Evolutionary conservation across 2,888 invertebrate genomes (phyloP).

Genomic region (Drosophila atripex): DNA sequence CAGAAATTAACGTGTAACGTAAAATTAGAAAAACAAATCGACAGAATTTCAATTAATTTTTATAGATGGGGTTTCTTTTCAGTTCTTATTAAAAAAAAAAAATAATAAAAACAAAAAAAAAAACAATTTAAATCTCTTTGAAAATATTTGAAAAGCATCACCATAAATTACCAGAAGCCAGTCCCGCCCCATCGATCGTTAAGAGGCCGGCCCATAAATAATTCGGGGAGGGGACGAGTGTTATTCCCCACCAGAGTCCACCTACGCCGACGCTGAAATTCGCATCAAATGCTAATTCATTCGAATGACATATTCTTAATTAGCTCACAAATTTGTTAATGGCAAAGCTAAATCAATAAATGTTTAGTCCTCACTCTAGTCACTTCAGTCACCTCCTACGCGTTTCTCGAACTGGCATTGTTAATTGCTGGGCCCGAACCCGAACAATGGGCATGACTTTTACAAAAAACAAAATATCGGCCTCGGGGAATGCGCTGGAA

Average conservation of each 20-base stretch:
- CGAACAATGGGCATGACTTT: conserved; percentile 53
- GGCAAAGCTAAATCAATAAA: conserved; percentile 41
- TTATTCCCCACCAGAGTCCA: conserved; percentile 22
- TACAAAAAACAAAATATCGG: conserved; percentile 19
- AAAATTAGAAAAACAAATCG: not conserved
- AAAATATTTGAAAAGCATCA: conserved; percentile 1
- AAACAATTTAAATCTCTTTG: not conserved
- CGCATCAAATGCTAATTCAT: conserved; percentile 33
- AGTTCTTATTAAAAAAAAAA: not conserved
- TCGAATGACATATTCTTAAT: conserved; percentile 37
- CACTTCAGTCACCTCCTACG: conserved; percentile 30
- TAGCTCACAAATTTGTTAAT: conserved; percentile 44
- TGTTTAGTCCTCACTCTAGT: not conserved
- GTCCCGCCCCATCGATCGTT: conserved; percentile 20
- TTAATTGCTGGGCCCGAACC: conserved; percentile 44
- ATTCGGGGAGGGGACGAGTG: conserved; percentile 25
- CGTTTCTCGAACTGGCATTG: conserved; percentile 15
- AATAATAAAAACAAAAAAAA: not conserved
- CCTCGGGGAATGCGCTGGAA: conserved; percentile 43
- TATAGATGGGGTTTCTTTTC: too few relatives aligned
- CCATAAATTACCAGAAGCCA: conserved; percentile 31
- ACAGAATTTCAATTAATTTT: too few relatives aligned
- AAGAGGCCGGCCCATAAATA: conserved; percentile 34
- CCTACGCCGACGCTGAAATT: conserved; percentile 25
- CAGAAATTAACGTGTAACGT: not conserved